Percentiles rank a stretch among this genome's conserved stretches.
These are phyloP conservation scores for Anarhynchus alexandrinus DNA, from an alignment of 2,113 vertebrate species.

Conservation along the genomic window DNA sequence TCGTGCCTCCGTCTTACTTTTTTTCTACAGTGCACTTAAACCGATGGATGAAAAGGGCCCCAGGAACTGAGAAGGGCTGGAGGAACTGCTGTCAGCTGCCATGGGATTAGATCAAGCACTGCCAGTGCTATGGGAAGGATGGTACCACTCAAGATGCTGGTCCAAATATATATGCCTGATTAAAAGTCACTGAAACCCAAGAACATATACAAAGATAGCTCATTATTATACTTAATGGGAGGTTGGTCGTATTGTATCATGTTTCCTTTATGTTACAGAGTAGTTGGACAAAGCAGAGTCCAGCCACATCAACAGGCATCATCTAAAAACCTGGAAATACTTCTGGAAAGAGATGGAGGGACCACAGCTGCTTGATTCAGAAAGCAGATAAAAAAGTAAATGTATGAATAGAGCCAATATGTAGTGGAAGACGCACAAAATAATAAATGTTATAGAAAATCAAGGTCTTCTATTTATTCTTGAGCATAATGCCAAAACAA, in stretches of 20 bases:
- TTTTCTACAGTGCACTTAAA: neutral
- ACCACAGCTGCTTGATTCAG: slow-evolving; percentile 38
- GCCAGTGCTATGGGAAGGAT: neutral
- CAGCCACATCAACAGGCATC: neutral
- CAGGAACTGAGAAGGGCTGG: neutral
- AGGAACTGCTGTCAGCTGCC: neutral
- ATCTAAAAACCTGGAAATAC: neutral
- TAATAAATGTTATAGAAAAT: slow-evolving; percentile 24
- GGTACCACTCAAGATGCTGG: neutral
- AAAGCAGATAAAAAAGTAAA: neutral
- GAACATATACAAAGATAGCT: neutral
- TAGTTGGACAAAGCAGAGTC: neutral
- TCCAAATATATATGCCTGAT: neutral
- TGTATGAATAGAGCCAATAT: slow-evolving; percentile 7
- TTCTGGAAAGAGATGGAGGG: neutral
- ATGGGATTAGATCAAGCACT: neutral
- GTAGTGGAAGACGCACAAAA: neutral
- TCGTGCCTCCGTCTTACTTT: fast-evolving
- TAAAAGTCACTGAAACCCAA: neutral
- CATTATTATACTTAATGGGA: neutral
- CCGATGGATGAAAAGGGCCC: neutral
- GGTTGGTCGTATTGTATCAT: neutral
- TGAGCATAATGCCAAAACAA: neutral
- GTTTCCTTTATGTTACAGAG: neutral
- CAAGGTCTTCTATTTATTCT: slow-evolving; percentile 35